Conservation (phyloP, 2,888 invertebrate species). For the Melanchra persicariae region DNA sequence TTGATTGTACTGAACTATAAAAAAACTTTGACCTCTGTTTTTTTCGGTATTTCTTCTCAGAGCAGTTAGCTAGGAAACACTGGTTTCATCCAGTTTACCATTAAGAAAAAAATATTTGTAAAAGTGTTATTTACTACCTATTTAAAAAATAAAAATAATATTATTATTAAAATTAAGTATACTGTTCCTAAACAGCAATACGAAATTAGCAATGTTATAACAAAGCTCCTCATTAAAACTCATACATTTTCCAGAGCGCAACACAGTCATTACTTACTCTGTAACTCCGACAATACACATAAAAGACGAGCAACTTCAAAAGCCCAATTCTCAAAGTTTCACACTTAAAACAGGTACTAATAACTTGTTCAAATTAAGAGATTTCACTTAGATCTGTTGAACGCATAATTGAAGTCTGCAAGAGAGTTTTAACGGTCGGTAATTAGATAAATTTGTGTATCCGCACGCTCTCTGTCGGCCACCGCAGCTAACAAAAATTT, state of each 20-base stretch:
- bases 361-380: constrained; percentile 70
- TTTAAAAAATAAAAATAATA: too few species aligned
- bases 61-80: too few species aligned
- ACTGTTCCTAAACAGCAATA: neutral
- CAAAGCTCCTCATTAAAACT: constrained; percentile 8
- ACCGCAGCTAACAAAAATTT: constrained; percentile 64
- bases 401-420: constrained; percentile 67
- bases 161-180: too few species aligned
- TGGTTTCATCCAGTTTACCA: too few species aligned
- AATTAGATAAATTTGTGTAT: constrained; percentile 70
- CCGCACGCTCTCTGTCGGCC: constrained; percentile 57
- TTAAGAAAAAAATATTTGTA: too few species aligned
- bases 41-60: too few species aligned
- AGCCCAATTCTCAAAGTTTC: constrained; percentile 56
- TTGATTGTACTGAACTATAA: too few species aligned
- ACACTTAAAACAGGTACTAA: constrained; percentile 68
- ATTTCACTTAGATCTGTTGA: constrained; percentile 70
- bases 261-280: constrained; percentile 33
- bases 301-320: constrained; percentile 54
- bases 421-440: constrained; percentile 67
- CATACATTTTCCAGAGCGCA: constrained; percentile 14
- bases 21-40: too few species aligned
- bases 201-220: neutral
- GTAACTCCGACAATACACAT: constrained; percentile 42
- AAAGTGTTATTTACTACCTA: too few species aligned